A percentile compares a stretch with the other conserved stretches of the same genome.
These are phyloP conservation scores for Spodoptera litura DNA, from an alignment of 1,140 invertebrate genomes.

Conservation along the genomic window DNA sequence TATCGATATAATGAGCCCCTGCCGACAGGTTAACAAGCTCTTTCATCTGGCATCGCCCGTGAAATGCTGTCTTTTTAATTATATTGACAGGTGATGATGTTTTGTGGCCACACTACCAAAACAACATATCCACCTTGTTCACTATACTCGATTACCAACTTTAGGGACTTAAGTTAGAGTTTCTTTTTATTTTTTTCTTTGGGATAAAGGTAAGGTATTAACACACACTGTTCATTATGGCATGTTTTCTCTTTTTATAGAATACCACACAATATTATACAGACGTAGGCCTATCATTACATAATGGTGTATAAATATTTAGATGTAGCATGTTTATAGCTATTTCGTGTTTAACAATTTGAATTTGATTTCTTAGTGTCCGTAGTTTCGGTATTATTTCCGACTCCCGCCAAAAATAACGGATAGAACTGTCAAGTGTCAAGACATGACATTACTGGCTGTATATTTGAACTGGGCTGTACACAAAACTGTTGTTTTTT, in stretches of 20 bases:
- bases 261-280: slow-evolving; percentile 30
- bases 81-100: slow-evolving; percentile 72
- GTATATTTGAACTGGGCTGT: not conserved
- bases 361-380: not conserved
- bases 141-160: not conserved
- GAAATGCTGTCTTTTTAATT: slow-evolving; percentile 73
- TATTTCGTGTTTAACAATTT: not conserved
- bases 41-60: slow-evolving; percentile 65
- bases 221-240: slow-evolving; percentile 22
- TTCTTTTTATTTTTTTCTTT: not conserved
- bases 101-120: slow-evolving; percentile 31
- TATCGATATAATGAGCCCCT: slow-evolving; percentile 67
- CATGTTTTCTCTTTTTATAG: slow-evolving; percentile 45
- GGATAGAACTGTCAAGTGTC: not conserved
- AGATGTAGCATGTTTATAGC: slow-evolving; percentile 1
- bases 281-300: slow-evolving; percentile 33
- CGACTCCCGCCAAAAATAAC: slow-evolving; percentile 4
- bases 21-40: slow-evolving; percentile 66
- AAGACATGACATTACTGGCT: not conserved
- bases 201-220: not conserved
- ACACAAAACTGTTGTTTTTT: too few species aligned
- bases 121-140: not conserved
- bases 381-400: slow-evolving; percentile 6
- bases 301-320: slow-evolving; percentile 39
- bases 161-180: not conserved